Conservation (phyloP, 2,888 invertebrate genomes). For the Nomada hirtipes region DNA sequence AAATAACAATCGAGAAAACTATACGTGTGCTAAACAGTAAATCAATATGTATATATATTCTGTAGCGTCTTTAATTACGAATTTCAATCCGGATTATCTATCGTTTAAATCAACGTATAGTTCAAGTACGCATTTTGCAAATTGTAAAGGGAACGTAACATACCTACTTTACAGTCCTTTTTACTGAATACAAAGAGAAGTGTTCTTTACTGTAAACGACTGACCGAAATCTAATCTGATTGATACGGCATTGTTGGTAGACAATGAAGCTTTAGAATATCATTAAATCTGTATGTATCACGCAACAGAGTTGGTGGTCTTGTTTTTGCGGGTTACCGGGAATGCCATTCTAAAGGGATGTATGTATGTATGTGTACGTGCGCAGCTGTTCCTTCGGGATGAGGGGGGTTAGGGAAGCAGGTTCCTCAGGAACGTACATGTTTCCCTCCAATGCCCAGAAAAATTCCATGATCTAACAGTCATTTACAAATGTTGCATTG, state of each 20-base stretch:
- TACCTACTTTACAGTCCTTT: no score
- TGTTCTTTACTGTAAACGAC: no score
- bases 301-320: conserved; percentile 21
- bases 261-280: conserved; percentile 24
- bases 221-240: conserved; percentile 30
- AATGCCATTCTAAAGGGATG: conserved; percentile 54
- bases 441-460: not conserved
- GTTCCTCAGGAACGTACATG: conserved; percentile 26
- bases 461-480: no score
- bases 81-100: no score
- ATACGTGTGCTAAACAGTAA: no score
- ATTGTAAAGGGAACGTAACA: no score
- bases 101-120: no score
- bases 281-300: conserved; percentile 35
- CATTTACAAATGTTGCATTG: no score
- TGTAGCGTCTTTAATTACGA: no score
- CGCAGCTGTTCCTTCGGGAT: conserved; percentile 63
- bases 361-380: conserved; percentile 46
- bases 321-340: conserved; percentile 23
- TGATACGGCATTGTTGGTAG: not conserved
- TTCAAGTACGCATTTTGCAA: no score
- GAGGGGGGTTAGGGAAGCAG: conserved; percentile 48
- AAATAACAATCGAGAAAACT: not conserved
- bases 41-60: no score
- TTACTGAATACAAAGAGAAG: no score